A percentile compares a stretch with the other conserved stretches of the same genome.
Conservation (phyloP, 2,113 vertebrate genomes). For the Pluvianellus socialis region DNA sequence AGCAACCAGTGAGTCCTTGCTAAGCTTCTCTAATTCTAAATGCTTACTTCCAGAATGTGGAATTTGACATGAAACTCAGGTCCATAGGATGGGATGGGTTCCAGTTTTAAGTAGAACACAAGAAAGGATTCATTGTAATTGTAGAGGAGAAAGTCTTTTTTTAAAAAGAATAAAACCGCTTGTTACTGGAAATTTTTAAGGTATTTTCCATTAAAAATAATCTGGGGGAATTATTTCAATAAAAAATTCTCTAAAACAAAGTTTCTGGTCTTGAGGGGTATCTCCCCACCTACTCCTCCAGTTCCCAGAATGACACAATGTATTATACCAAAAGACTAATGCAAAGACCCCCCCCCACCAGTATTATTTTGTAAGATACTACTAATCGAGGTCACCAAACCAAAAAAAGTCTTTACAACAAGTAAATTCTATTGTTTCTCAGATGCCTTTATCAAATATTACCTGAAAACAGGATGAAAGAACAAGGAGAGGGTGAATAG, state of each 20-base stretch:
- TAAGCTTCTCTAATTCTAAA: background rate
- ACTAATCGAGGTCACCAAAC: background rate
- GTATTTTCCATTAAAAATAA: conserved; percentile 43
- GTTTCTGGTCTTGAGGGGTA: background rate
- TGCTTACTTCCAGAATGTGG: background rate
- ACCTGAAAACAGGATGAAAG: background rate
- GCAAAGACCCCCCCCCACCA: background rate
- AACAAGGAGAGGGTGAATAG: background rate
- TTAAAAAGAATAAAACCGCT: conserved; percentile 2
- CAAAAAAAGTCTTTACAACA: background rate
- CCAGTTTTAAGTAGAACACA: conserved; percentile 25
- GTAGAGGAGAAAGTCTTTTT: background rate
- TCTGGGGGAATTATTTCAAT: background rate
- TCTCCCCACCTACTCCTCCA: background rate
- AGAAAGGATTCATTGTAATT: conserved; percentile 11
- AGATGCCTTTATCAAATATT: conserved; percentile 52
- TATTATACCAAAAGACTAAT: background rate
- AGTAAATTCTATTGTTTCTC: conserved; percentile 30
- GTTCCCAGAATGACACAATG: background rate
- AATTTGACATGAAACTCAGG: background rate
- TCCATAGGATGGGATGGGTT: background rate
- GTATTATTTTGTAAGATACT: background rate
- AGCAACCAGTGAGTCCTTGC: background rate
- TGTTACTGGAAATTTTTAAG: conserved; percentile 29
- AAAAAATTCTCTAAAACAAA: conserved; percentile 42